Conservation (phyloP, 2,888 invertebrate species). For the Erebia epiphron region DNA sequence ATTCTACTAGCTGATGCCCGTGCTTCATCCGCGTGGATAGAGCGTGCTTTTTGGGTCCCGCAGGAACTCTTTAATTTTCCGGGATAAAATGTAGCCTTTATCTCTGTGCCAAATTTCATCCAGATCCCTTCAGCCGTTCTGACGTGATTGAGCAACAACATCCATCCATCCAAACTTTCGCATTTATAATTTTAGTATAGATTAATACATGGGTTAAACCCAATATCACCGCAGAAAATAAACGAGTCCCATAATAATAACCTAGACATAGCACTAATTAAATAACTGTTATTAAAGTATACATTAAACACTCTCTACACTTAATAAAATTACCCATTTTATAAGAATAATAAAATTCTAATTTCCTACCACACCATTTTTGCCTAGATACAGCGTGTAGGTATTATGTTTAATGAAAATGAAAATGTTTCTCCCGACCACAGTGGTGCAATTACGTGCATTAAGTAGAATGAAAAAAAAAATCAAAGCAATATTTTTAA, state of each 20-base stretch:
- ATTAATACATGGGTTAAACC: too few relatives aligned
- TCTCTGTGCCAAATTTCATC: too few relatives aligned
- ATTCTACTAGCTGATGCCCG: too few relatives aligned
- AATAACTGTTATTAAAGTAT: background rate
- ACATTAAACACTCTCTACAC: background rate
- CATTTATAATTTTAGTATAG: too few relatives aligned
- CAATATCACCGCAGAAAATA: too few relatives aligned
- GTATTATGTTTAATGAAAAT: background rate
- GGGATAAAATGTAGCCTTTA: too few relatives aligned
- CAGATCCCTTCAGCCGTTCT: too few relatives aligned
- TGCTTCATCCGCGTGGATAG: too few relatives aligned
- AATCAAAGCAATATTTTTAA: slow-evolving; percentile 13
- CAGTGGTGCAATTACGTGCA: slow-evolving; percentile 14
- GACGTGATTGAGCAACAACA: too few relatives aligned
- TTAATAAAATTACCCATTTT: background rate
- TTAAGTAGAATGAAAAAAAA: slow-evolving; percentile 2
- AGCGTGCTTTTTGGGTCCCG: too few relatives aligned
- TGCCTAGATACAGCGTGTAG: background rate
- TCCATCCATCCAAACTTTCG: too few relatives aligned
- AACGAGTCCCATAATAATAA: background rate
- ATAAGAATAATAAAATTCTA: slow-evolving; percentile 3
- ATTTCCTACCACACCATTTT: background rate
- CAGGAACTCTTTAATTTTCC: too few relatives aligned
- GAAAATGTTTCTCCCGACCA: background rate
- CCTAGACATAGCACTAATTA: background rate